Conservation (phyloP, 2,113 vertebrate genomes). For the Ameiurus melas region DNA sequence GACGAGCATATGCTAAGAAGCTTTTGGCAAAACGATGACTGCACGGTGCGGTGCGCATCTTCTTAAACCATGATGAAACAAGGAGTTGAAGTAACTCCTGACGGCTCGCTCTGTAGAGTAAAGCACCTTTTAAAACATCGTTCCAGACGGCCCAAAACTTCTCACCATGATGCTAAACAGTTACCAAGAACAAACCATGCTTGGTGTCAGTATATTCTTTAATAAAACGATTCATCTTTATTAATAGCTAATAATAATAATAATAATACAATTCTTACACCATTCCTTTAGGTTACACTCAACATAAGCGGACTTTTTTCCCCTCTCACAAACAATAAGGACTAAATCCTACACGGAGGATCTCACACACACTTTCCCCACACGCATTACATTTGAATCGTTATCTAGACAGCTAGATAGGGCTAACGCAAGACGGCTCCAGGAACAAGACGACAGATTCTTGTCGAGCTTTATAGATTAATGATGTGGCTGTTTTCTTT, state of each 20-base stretch:
- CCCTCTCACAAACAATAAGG: not conserved
- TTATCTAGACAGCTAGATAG: not conserved
- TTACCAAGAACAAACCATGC: not conserved
- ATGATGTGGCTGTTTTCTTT: not conserved
- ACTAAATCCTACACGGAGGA: not conserved
- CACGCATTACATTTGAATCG: not conserved
- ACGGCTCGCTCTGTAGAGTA: not conserved
- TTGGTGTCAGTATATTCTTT: not conserved
- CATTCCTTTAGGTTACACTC: not conserved
- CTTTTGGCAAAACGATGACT: slow-evolving; percentile 1
- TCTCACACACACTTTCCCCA: not conserved
- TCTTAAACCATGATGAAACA: not conserved
- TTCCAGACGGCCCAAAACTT: not conserved
- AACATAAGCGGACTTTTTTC: not conserved
- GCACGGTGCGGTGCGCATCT: not conserved
- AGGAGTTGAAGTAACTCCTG: not conserved
- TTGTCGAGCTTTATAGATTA: not conserved
- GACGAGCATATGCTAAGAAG: slow-evolving; percentile 17
- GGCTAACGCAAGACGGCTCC: not conserved
- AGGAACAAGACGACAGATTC: not conserved
- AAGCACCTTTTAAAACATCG: not conserved
- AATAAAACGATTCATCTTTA: not conserved
- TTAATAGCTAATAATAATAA: not conserved
- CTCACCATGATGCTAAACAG: not conserved
- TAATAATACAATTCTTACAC: not conserved